These are phyloP conservation scores for Cavia porcellus DNA, from an alignment of 2,113 vertebrate genomes.

Conservation along the genomic window DNA sequence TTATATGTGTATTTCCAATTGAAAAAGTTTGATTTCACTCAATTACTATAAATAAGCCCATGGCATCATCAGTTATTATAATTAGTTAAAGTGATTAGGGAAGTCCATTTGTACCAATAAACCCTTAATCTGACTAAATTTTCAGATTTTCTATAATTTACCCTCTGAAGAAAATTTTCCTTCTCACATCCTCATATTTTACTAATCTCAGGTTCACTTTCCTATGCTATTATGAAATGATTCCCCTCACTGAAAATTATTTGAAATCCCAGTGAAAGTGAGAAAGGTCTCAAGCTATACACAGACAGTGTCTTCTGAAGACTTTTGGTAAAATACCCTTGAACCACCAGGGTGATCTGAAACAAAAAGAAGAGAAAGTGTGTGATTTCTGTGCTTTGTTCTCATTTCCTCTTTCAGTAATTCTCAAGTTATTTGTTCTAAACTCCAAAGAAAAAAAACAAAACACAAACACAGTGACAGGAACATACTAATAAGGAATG, in stretches of 20 bases:
- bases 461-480: background rate
- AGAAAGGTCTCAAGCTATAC: background rate
- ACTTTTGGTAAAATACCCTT: background rate
- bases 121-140: background rate
- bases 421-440: background rate
- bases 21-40: background rate
- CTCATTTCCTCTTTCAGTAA: background rate
- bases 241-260: background rate
- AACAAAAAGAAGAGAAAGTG: background rate
- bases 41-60: background rate
- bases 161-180: background rate
- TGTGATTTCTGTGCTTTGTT: background rate
- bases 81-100: background rate
- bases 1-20: slow-evolving; percentile 5
- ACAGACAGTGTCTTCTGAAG: background rate
- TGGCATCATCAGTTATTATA: background rate
- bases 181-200: background rate
- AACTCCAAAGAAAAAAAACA: background rate
- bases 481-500: background rate
- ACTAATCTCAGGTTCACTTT: background rate
- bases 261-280: background rate
- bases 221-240: background rate
- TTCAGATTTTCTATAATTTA: background rate
- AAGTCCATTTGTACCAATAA: background rate
- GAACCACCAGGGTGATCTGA: background rate